Percentiles rank a stretch among this genome's conserved stretches.
phyloP scores from a whole-genome alignment of 2,888 invertebrate species.

The Drosophila affinis region DNA sequence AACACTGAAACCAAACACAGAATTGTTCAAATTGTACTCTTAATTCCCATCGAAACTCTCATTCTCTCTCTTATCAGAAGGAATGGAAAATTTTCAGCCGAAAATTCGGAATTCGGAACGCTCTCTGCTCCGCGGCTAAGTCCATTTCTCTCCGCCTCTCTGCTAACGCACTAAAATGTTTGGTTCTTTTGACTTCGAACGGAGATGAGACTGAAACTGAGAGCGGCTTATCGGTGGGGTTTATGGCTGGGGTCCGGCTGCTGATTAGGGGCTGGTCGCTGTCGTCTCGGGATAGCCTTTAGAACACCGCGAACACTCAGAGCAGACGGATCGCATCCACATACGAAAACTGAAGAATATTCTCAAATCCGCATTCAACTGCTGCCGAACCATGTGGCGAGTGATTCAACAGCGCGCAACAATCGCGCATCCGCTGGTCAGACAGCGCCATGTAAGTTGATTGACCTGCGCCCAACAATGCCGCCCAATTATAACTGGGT shows the following conservation, averaged over 20 bases:
- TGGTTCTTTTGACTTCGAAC: constrained; percentile 28
- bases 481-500: not conserved
- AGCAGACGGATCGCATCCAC: constrained; percentile 68
- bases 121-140: constrained; percentile 34
- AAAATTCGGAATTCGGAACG: constrained; percentile 2
- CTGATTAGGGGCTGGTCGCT: constrained; percentile 57
- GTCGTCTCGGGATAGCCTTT: constrained; percentile 51
- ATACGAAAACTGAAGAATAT: constrained; percentile 21
- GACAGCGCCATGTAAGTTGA: constrained; percentile 81
- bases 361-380: constrained; percentile 22
- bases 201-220: constrained; percentile 20
- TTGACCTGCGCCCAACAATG: not conserved
- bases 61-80: not conserved
- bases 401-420: constrained; percentile 74
- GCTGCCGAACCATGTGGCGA: constrained; percentile 75
- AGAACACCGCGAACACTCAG: constrained; percentile 76
- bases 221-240: constrained; percentile 42
- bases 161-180: constrained; percentile 15
- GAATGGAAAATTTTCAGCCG: constrained; percentile 35
- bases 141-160: constrained; percentile 46
- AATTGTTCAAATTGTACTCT: not conserved
- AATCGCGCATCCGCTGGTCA: constrained; percentile 63
- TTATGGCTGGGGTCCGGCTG: constrained; percentile 35
- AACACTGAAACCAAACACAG: constrained; percentile 45
- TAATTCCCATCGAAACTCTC: not conserved